Evolutionary conservation across 2,797 vertebrate species (phyloP), one percentile per base, ranked within the genome.

Genomic region (Danio albolineatus): DNA sequence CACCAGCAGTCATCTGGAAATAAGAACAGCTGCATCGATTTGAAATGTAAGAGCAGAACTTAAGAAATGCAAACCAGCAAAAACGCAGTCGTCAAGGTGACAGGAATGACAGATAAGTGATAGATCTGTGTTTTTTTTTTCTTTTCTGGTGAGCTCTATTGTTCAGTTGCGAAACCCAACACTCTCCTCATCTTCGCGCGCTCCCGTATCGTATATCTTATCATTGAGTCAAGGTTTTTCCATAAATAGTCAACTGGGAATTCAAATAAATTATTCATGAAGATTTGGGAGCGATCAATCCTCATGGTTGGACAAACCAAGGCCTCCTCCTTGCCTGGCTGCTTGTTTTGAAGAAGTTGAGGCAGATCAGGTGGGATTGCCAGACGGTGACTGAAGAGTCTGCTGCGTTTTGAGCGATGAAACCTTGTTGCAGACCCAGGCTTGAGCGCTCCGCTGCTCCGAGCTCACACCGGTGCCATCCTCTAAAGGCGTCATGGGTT

Each of bases 201-300:
- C 13, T 44, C 56, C 28, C 57, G 39, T 59, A 71, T 78, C 48
- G 7, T 70, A 71, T 62, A 71, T 71, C 76, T 78, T 78, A 78
- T 78, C 76, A 78, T 61, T 71, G 76, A 78, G 66, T 78, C 76
- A 78, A 78, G 67, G 66, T 62, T 78, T 78, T 78, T 70, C 65
- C 65, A 62, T 78, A 78, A 78, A 78, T 78, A 71, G 76, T 71
- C 76, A 78, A 60, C 76, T 71, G 76, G 76, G 76, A 62, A 71
- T 61, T 62, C 56, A 8, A 78, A 70, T 78, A 78, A 71, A 78
- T 78, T 51, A 78, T 78, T 78, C 76, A 78, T 78, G 76, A 78
- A 71, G 46, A 71, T 71, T 70, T 78, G 57, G 60, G 44, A 71
- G 54, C 4, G 17, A 78, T 78, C 66, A 71, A 71, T 78, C 76